Percentiles rank a stretch among this genome's conserved stretches.
Conservation (phyloP, 2,113 vertebrate genomes). For the Mystacornis crossleyi region DNA sequence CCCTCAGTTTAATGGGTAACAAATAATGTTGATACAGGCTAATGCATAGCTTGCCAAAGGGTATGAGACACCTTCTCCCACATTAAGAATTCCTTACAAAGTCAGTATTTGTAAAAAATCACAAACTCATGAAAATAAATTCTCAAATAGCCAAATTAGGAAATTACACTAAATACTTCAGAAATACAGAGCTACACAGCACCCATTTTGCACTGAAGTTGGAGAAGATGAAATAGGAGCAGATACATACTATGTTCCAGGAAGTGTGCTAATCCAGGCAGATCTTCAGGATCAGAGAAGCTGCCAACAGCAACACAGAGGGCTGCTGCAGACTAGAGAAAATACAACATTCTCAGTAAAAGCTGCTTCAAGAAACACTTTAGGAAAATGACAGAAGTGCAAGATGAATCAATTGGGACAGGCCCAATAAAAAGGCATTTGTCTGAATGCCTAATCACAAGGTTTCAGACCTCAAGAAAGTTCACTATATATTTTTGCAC, state of each 20-base stretch:
- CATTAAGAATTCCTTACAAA: neutral
- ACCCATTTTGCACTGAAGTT: neutral
- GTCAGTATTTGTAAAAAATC: neutral
- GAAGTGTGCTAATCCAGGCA: constrained; percentile 96
- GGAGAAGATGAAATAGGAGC: neutral
- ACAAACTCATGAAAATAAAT: neutral
- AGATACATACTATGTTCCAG: constrained; percentile 93
- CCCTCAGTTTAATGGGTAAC: neutral
- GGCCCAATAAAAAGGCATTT: neutral
- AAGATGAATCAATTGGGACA: neutral
- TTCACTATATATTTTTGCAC: neutral
- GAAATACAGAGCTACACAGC: neutral
- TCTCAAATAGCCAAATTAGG: neutral
- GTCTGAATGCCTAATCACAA: neutral
- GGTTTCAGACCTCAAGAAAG: neutral
- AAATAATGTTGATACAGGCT: neutral
- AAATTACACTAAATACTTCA: neutral
- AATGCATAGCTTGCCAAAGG: neutral
- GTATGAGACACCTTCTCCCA: neutral
- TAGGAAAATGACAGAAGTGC: neutral
- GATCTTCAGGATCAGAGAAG: constrained; percentile 94
- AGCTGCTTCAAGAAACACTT: constrained; percentile 6
- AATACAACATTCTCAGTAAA: constrained; percentile 44
- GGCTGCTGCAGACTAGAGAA: constrained; percentile 91
- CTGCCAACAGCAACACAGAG: constrained; percentile 93